Evolutionary conservation across 2,888 invertebrate genomes (phyloP).

Genomic region (Drosophila monieri): DNA sequence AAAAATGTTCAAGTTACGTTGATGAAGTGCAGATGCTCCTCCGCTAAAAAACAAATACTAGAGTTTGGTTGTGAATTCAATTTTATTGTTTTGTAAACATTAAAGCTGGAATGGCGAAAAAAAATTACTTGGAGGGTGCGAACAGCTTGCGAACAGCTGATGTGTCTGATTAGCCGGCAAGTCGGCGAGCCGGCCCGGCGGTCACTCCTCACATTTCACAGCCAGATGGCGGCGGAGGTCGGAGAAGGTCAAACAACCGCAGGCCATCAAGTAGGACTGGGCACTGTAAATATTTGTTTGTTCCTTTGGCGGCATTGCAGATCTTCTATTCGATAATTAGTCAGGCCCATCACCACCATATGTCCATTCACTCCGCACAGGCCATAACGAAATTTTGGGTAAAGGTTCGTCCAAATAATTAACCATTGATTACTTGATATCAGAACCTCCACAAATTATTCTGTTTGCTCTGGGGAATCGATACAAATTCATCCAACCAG

Average conservation of each 20-base stretch:
- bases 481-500: neutral
- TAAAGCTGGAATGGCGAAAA: neutral
- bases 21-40: conserved; percentile 2
- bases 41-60: neutral
- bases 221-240: conserved; percentile 53
- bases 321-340: conserved; percentile 14
- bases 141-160: conserved; percentile 29
- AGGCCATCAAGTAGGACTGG: conserved; percentile 59
- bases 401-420: neutral
- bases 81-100: conserved; percentile 2
- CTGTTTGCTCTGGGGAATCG: neutral
- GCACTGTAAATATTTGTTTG: conserved; percentile 64
- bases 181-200: neutral
- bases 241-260: conserved; percentile 29
- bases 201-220: conserved; percentile 35
- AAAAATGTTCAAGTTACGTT: neutral
- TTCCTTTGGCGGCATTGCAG: conserved; percentile 59
- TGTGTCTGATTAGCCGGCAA: conserved; percentile 8
- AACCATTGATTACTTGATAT: neutral
- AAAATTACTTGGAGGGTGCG: neutral
- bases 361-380: conserved; percentile 1
- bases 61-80: conserved; percentile 1
- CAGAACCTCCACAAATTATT: neutral
- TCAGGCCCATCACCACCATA: conserved; percentile 29
- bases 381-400: neutral